These are phyloP conservation scores for Chloroceryle amazona DNA, from an alignment of 2,797 vertebrate genomes.

Conservation along the genomic window DNA sequence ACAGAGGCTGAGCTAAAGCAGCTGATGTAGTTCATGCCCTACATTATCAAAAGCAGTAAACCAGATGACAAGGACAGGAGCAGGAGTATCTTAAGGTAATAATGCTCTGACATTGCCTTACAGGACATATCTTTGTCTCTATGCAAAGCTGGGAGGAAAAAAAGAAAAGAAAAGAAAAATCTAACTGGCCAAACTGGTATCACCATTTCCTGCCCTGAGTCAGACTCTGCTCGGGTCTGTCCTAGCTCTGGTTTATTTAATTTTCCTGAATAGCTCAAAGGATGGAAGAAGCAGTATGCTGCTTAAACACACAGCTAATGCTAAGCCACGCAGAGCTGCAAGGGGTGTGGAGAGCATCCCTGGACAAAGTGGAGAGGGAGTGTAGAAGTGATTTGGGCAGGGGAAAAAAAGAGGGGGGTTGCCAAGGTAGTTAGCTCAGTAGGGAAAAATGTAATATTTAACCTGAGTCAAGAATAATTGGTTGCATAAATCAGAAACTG, in stretches of 20 bases:
- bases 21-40: not conserved
- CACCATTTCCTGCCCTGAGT: accelerated
- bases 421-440: not conserved
- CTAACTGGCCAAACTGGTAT: not conserved
- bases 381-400: accelerated
- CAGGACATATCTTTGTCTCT: not conserved
- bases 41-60: not conserved
- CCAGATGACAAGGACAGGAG: not conserved
- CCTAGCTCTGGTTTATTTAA: not conserved
- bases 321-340: not conserved
- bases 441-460: not conserved
- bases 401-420: no score
- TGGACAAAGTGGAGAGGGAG: not conserved
- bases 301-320: not conserved
- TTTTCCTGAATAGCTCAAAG: not conserved
- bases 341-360: not conserved
- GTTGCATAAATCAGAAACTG: not conserved
- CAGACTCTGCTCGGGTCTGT: not conserved
- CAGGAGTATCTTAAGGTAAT: not conserved
- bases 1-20: accelerated
- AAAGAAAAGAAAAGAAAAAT: not conserved
- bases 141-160: not conserved
- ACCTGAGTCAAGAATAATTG: not conserved
- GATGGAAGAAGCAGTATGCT: not conserved
- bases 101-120: not conserved